phyloP scores from a whole-genome alignment of 1,140 invertebrate species.

The Formica selysi region DNA sequence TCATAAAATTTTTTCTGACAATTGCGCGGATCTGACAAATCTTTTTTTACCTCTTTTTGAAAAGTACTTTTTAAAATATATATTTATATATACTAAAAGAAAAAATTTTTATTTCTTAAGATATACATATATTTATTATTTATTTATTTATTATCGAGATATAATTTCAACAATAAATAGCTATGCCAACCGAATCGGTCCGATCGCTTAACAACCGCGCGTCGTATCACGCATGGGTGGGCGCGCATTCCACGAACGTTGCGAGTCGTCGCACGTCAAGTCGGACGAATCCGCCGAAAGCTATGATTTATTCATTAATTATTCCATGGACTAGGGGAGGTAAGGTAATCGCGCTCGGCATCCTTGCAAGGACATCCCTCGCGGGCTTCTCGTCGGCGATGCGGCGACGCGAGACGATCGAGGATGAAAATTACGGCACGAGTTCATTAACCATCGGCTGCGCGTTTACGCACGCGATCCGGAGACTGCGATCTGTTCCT shows the following conservation, averaged over 20 bases:
- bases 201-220: constrained; percentile 40
- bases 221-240: constrained; percentile 43
- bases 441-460: constrained; percentile 75
- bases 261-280: constrained; percentile 13
- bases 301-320: constrained; percentile 27
- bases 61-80: too few relatives aligned
- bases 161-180: background rate
- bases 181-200: background rate
- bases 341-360: constrained; percentile 38
- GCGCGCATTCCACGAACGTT: constrained; percentile 27
- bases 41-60: too few relatives aligned
- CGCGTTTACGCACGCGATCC: constrained; percentile 73
- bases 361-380: constrained; percentile 68
- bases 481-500: constrained; percentile 69
- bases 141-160: too few relatives aligned
- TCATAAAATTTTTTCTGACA: too few relatives aligned
- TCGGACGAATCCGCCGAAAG: constrained; percentile 2
- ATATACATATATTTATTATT: too few relatives aligned
- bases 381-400: constrained; percentile 21
- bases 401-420: constrained; percentile 80
- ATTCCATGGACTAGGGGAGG: background rate
- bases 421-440: constrained; percentile 63
- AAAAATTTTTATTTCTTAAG: too few relatives aligned
- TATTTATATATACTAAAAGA: too few relatives aligned
- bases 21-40: too few relatives aligned